Base-by-base conservation (phyloP, 2,797 vertebrate species). In the Mormyrops boulengeri region DNA sequence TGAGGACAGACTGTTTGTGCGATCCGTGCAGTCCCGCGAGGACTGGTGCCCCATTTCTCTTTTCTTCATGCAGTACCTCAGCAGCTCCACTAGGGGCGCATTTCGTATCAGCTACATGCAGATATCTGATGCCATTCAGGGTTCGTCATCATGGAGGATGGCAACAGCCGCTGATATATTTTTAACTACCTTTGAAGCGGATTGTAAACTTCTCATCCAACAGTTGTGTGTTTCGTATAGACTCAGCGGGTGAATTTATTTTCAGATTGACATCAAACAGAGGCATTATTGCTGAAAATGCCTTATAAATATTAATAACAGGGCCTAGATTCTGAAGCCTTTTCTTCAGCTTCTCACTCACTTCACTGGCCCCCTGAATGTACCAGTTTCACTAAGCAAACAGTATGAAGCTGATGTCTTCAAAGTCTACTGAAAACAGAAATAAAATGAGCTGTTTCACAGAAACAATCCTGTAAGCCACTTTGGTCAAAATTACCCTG, bases 1-100 rank as follows among this genome's bases (percentile, higher is more conserved):
- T 93, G 92, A 89, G 92, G 91, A 91, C 94, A 95, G 93, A 95
- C 95, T 94, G 92, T 92, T 91, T 93, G 94, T 90, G 93, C 92
- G 94, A 94, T 91, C 91, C 93, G 93, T 90, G 85, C 60, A 57
- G 90, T 94, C 93, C 94, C 91, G 89, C 91, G 93, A 94, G 95
- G 93, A 93, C 92, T 92, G 90, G 93, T 94, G 92, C 94, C 94
- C 93, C 87, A 41, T 95, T 95, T 95, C 93, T 91, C 93, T 93
- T 92, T 93, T 93, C 90, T 89, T 34, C 12, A 19, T 17, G 38
- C 19, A 6, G 34, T 53, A 62, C 84, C n/a, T 44, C 12, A 22
- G 92, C 90, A 55, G 92, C 91, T 93, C 92, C 91, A 91, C 93
- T 91, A 92, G 91, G 92, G 92, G 91, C 30, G 44, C 85, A 91